phyloP scores from a whole-genome alignment of 2,888 invertebrate genomes.

The Caenorhabditis sulstoni region DNA sequence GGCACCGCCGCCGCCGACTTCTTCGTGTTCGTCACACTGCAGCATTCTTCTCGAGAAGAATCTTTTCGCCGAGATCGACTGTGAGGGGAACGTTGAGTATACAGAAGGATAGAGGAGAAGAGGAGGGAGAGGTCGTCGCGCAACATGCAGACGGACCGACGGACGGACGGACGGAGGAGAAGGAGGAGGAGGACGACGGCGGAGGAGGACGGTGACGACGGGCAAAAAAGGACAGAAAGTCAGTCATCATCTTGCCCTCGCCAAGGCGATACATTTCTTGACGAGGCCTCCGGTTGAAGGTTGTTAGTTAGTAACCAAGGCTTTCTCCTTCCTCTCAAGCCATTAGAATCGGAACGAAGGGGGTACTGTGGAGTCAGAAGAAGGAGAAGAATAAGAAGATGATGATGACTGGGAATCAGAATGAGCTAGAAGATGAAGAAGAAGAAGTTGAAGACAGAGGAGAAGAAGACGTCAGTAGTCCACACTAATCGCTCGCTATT shows the following conservation, averaged over 20 bases:
- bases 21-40: constrained; percentile 10
- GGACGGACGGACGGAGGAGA: constrained; percentile 19
- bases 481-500: constrained; percentile 50
- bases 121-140: constrained; percentile 5
- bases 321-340: too few relatives aligned
- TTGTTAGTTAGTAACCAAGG: background rate
- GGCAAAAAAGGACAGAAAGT: background rate
- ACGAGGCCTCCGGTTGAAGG: background rate
- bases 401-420: background rate
- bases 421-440: constrained; percentile 2
- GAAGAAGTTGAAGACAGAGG: constrained; percentile 1
- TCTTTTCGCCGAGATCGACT: constrained; percentile 28
- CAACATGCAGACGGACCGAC: constrained; percentile 15
- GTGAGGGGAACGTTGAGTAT: constrained; percentile 30
- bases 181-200: constrained; percentile 2
- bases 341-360: too few relatives aligned
- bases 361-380: too few relatives aligned
- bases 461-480: constrained; percentile 46
- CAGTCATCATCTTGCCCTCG: background rate
- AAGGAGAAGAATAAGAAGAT: too few relatives aligned
- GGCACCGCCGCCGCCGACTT: constrained; percentile 22
- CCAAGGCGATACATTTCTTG: background rate
- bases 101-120: constrained; percentile 10
- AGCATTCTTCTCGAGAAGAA: constrained; percentile 7
- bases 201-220: background rate